A percentile compares a stretch with the other conserved stretches of the same genome.
Conservation (phyloP, 2,797 vertebrate genomes). For the Chelon auratus region DNA sequence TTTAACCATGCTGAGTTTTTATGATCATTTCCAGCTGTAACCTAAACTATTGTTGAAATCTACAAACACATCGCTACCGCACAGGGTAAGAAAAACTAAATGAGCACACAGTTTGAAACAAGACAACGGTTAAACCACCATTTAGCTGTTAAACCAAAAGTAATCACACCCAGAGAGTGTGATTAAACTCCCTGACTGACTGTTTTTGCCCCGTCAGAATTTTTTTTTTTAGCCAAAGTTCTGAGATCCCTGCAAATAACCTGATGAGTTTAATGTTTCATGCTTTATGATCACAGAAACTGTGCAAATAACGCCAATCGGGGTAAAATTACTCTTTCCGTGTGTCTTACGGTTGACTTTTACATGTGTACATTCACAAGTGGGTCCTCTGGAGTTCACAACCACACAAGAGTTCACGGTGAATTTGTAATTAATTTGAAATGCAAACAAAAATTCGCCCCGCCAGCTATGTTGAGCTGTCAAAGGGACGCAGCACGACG, state of each 20-base stretch:
- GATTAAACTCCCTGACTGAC: not conserved
- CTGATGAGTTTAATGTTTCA: no score
- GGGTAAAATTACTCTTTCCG: no score
- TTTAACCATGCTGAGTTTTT: not conserved
- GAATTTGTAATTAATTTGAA: conserved; percentile 33
- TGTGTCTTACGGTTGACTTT: not conserved
- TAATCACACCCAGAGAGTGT: not conserved
- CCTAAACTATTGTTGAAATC: not conserved
- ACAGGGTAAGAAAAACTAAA: not conserved
- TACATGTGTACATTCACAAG: conserved; percentile 2
- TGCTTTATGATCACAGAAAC: no score
- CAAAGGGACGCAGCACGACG: conserved; percentile 12
- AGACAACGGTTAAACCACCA: not conserved
- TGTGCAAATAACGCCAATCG: not conserved
- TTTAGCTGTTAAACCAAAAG: conserved; percentile 2
- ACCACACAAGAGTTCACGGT: not conserved
- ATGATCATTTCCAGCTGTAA: not conserved
- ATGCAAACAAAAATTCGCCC: conserved; percentile 24
- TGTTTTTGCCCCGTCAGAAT: not conserved
- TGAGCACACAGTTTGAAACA: not conserved
- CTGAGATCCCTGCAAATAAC: not conserved
- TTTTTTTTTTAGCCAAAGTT: not conserved
- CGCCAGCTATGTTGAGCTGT: conserved; percentile 29
- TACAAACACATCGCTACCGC: not conserved
- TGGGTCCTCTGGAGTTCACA: conserved; percentile 10